Conservation (phyloP, 2,113 vertebrate genomes). For the Ceratotherium simum region DNA sequence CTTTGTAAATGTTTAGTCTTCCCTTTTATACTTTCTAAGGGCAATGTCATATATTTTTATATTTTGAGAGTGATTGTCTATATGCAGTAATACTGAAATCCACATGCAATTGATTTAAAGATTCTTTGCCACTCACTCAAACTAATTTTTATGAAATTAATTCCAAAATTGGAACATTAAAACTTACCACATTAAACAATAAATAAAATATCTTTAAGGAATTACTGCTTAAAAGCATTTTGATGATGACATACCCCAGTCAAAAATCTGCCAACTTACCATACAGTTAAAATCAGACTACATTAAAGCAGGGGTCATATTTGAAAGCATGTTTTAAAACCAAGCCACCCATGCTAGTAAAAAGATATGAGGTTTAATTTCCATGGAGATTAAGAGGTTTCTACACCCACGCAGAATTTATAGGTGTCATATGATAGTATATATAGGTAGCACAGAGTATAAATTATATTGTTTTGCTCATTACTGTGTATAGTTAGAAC, state of each 20-base stretch:
- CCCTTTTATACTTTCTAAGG: not conserved
- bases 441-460: not conserved
- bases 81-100: not conserved
- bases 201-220: not conserved
- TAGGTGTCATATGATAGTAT: not conserved
- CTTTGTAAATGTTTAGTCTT: conserved; percentile 33
- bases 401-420: not conserved
- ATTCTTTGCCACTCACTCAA: not conserved
- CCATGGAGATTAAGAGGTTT: not conserved
- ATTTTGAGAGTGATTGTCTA: conserved; percentile 1
- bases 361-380: conserved; percentile 13
- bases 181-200: conserved; percentile 19
- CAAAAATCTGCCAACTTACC: conserved; percentile 27
- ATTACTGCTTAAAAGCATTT: not conserved
- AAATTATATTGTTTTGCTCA: not conserved
- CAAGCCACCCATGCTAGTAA: not conserved
- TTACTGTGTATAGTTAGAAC: not conserved
- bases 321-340: not conserved
- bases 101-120: not conserved
- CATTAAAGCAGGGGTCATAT: not conserved
- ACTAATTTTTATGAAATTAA: conserved; percentile 2
- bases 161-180: not conserved
- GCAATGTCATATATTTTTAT: not conserved
- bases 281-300: not conserved
- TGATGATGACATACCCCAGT: not conserved